Percentiles rank a stretch among this genome's conserved stretches.
Evolutionary conservation across 2,113 vertebrate species (phyloP).

Genomic region (Hystrix cristata): DNA sequence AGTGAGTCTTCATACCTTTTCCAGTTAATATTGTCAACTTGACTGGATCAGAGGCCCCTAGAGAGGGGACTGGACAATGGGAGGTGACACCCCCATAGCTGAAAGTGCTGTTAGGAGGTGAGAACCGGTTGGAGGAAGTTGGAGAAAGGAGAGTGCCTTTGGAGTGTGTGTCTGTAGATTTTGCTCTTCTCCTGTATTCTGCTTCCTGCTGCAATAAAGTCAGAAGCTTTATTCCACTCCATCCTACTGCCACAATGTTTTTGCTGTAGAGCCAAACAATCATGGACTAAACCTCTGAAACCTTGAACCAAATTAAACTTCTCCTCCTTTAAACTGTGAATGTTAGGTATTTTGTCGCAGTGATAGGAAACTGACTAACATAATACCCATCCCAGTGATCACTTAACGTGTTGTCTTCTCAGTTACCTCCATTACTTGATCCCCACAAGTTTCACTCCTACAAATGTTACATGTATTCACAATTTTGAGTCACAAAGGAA

Average conservation of each 20-base stretch:
- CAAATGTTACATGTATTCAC: fast-evolving
- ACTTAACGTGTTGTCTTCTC: not conserved
- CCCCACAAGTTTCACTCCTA: not conserved
- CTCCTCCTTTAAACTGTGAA: not conserved
- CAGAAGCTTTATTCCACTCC: not conserved
- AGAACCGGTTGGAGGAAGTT: not conserved
- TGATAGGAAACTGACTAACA: not conserved
- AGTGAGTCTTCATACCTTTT: not conserved
- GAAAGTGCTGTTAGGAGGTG: not conserved
- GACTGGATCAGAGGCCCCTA: not conserved
- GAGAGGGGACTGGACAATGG: no score
- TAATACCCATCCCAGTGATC: not conserved
- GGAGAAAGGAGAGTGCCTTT: not conserved
- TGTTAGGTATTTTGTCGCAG: not conserved
- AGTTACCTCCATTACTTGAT: no score
- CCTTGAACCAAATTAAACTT: not conserved
- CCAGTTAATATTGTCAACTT: not conserved
- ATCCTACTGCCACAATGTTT: not conserved
- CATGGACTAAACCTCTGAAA: not conserved
- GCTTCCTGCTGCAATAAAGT: not conserved
- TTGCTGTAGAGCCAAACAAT: not conserved
- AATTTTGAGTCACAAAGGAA: not conserved
- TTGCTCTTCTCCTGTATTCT: not conserved
- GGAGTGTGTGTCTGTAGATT: not conserved
- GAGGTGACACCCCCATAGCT: not conserved